phyloP scores from a whole-genome alignment of 2,113 vertebrate species.

The Acanthisitta chloris region DNA sequence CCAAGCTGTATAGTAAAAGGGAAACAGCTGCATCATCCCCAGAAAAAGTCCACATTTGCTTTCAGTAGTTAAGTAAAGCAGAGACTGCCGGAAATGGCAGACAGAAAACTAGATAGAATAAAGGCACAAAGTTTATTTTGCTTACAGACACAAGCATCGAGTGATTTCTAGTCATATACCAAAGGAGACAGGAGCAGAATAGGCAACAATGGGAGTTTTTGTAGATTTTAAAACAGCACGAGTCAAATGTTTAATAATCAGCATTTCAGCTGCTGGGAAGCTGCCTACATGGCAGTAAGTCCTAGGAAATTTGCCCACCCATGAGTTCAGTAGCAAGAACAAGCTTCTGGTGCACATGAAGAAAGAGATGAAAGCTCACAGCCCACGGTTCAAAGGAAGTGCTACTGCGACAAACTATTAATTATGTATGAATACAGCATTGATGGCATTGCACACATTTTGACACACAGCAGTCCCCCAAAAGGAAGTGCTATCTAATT shows the following conservation, averaged over 20 bases:
- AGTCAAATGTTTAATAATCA: background rate
- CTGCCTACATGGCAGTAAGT: background rate
- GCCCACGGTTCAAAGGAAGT: background rate
- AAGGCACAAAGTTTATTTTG: background rate
- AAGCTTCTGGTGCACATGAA: background rate
- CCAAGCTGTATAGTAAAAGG: background rate
- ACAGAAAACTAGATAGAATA: background rate
- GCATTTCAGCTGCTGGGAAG: background rate
- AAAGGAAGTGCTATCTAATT: background rate
- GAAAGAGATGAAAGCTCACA: background rate
- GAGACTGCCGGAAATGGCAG: background rate
- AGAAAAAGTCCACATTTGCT: background rate
- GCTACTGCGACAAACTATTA: background rate
- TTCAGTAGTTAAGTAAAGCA: background rate
- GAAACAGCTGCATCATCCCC: background rate
- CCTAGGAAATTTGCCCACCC: background rate
- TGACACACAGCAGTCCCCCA: background rate
- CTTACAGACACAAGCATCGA: background rate
- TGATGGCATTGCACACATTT: background rate
- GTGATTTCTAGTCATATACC: background rate
- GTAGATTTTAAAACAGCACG: background rate
- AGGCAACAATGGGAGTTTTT: background rate
- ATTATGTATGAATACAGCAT: background rate
- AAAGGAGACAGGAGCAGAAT: background rate
- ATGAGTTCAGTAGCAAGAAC: background rate